phyloP scores from a whole-genome alignment of 1,140 invertebrate genomes.

The Drosophila sturtevanti region DNA sequence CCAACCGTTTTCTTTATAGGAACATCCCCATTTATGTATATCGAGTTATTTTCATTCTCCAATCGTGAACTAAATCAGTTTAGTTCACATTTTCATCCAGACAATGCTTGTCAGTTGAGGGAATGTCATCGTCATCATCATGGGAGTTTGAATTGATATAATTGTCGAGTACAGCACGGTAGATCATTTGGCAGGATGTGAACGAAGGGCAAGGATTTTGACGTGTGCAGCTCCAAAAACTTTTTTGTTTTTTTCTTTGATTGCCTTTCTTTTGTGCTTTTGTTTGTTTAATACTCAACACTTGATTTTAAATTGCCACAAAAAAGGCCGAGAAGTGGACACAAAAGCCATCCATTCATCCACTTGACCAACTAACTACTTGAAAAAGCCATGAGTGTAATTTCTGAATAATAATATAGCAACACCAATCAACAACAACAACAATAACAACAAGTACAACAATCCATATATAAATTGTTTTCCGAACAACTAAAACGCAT shows the following conservation, averaged over 20 bases:
- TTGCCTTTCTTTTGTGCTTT: neutral
- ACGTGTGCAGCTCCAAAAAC: slow-evolving; percentile 27
- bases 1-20: neutral
- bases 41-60: slow-evolving; percentile 2
- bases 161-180: slow-evolving; percentile 14
- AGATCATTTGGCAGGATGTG: neutral
- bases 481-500: slow-evolving; percentile 57
- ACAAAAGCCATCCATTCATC: slow-evolving; percentile 29
- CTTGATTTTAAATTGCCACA: slow-evolving; percentile 35
- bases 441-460: slow-evolving; percentile 21
- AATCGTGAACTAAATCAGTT: slow-evolving; percentile 31
- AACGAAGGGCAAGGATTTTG: neutral
- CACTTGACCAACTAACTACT: slow-evolving; percentile 53
- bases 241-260: neutral
- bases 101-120: neutral
- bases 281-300: slow-evolving; percentile 9
- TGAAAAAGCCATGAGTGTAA: slow-evolving; percentile 47
- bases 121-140: slow-evolving; percentile 31
- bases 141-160: slow-evolving; percentile 33
- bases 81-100: slow-evolving; percentile 15
- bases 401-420: slow-evolving; percentile 39
- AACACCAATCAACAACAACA: slow-evolving; percentile 19
- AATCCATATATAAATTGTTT: slow-evolving; percentile 44
- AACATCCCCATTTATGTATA: slow-evolving; percentile 1
- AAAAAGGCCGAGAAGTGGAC: slow-evolving; percentile 46